Conservation (phyloP, 2,113 vertebrate species). For the Anarrhichthys ocellatus region DNA sequence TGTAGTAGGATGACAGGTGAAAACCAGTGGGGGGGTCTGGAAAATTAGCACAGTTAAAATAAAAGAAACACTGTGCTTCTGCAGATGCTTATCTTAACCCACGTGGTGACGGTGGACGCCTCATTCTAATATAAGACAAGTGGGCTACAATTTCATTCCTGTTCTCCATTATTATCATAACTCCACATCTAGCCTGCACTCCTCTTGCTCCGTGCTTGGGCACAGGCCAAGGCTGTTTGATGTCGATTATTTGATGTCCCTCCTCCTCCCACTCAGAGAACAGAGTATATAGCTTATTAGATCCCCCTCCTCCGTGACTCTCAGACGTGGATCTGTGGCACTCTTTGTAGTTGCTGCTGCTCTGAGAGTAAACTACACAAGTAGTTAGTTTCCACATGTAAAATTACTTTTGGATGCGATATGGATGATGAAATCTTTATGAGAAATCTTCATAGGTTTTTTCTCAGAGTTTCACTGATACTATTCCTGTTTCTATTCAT, state of each 20-base stretch:
- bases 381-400: slow-evolving; percentile 26
- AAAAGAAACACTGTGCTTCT: slow-evolving; percentile 25
- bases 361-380: slow-evolving; percentile 21
- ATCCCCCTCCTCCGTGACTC: slow-evolving; percentile 45
- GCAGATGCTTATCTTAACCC: slow-evolving; percentile 59
- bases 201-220: slow-evolving; percentile 31
- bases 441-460: slow-evolving; percentile 10
- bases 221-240: slow-evolving; percentile 56
- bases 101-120: slow-evolving; percentile 10
- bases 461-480: background rate
- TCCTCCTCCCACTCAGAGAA: slow-evolving; percentile 57
- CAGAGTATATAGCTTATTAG: slow-evolving; percentile 50
- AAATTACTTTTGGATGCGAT: slow-evolving; percentile 18
- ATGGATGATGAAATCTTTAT: slow-evolving; percentile 29
- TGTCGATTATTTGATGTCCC: slow-evolving; percentile 66
- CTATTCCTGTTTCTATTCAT: slow-evolving; percentile 12
- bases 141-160: slow-evolving; percentile 41
- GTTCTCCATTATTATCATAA: slow-evolving; percentile 49
- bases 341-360: background rate
- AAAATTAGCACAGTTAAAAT: slow-evolving; percentile 27
- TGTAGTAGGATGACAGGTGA: slow-evolving; percentile 33
- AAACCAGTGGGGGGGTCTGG: slow-evolving; percentile 20
- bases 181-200: slow-evolving; percentile 43
- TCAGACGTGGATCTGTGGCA: slow-evolving; percentile 34
- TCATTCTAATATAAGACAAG: slow-evolving; percentile 37